Conservation (phyloP, 2,888 invertebrate species). For the Schizotus pectinicornis region DNA sequence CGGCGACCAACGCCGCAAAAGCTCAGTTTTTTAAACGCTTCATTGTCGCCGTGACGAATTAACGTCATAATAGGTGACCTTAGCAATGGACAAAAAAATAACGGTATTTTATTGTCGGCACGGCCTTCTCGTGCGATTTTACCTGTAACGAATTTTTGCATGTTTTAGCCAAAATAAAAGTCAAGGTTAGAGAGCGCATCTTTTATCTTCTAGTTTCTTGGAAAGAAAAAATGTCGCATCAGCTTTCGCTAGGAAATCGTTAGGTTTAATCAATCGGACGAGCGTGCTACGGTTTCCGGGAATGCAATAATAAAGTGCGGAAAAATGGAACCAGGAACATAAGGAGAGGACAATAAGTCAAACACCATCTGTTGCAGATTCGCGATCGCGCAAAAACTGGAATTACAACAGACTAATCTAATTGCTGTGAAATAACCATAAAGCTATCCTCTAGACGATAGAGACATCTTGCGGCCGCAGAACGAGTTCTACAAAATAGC, state of each 20-base stretch:
- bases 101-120: conserved; percentile 23
- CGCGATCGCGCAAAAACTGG: conserved; percentile 54
- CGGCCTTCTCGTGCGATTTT: conserved; percentile 26
- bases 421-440: conserved; percentile 59
- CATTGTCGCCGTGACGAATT: neutral
- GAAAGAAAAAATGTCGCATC: conserved; percentile 16
- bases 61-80: neutral
- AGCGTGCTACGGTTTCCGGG: no score
- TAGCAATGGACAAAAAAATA: conserved; percentile 21
- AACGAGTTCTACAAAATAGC: conserved; percentile 58
- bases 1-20: no score
- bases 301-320: neutral
- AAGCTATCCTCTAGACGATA: conserved; percentile 57
- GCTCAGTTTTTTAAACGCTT: neutral
- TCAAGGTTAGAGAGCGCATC: conserved; percentile 24
- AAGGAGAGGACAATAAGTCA: conserved; percentile 50
- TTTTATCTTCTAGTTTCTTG: conserved; percentile 10
- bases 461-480: conserved; percentile 59
- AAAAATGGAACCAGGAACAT: neutral
- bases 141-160: conserved; percentile 23
- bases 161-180: conserved; percentile 5
- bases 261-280: no score
- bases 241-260: neutral
- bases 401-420: conserved; percentile 58
- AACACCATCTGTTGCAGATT: conserved; percentile 56